Evolutionary conservation across 2,113 vertebrate species (phyloP), one percentile per base, ranked within the genome.

Genomic region (Turdus rufiventris): DNA sequence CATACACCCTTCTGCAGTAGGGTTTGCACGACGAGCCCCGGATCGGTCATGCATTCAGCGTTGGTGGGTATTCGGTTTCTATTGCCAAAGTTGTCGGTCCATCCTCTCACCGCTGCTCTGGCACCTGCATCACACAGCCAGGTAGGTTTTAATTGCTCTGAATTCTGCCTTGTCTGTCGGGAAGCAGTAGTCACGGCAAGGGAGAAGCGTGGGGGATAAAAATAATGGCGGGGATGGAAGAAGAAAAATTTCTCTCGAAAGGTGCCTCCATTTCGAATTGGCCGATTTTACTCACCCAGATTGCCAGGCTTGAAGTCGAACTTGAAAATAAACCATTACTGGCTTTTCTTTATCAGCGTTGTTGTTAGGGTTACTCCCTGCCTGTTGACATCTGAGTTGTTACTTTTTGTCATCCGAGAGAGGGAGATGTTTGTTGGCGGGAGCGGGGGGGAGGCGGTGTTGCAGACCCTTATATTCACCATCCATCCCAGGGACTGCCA

Each of bases 231-330:
- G 14, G 8, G 48, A 14, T 8, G 48, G 14, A 6, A 26, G 7
- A 9, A 2, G 18, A 21, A 40, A 57, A 18, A 9, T 7, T 38
- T 20, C n/a, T 50, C 8, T 48, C 24, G 17, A 40, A 33, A 70
- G 33, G 21, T n/a, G 9, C n/a, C 82, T 92, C 88, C 36, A 42
- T 88, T 93, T 90, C 75, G 79, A 93, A 92, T 92, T 50, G 45
- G 62, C 62, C 53, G 79, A 29, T 85, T 88, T 83, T 47, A 71
- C 38, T 85, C 65, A 72, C 12, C 3, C 48, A 2, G 24, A 68
- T 82, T 76, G 75, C 31, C 54, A 65, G 63, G 9, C 58, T 89
- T 34, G 76, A 86, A 76, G 63, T 57, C 28, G 14, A 14, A 25
- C n/a, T 47, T 13, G 3, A 40, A 71, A 43, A 78, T 33, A 79